These are phyloP conservation scores for Crax fasciolata DNA, from an alignment of 2,797 vertebrate species.

Conservation along the genomic window DNA sequence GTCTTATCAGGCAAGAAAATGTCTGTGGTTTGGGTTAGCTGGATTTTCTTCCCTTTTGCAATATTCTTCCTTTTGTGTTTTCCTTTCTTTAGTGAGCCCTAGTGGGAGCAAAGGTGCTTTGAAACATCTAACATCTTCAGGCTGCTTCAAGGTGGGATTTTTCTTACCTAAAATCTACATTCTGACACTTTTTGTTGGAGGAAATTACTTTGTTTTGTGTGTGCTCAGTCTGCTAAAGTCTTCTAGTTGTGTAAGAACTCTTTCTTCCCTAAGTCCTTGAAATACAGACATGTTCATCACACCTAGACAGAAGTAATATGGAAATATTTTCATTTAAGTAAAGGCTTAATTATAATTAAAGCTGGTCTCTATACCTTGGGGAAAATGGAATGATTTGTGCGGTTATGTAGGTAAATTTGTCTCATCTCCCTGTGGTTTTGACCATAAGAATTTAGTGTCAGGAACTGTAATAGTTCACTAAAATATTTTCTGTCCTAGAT, in stretches of 20 bases:
- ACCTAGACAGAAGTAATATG: background rate
- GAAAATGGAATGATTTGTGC: background rate
- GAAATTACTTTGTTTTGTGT: background rate
- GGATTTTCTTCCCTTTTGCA: conserved; percentile 48
- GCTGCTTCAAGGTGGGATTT: background rate
- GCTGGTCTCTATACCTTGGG: background rate
- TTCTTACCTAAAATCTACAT: background rate
- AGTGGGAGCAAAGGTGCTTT: conserved; percentile 4
- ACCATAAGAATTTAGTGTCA: conserved; percentile 30
- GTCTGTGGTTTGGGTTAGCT: conserved; percentile 36
- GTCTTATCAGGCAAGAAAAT: conserved; percentile 61
- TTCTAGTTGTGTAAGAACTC: background rate
- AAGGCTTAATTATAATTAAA: conserved; percentile 9
- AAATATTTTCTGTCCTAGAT: conserved; percentile 62
- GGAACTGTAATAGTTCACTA: background rate
- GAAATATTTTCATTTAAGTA: conserved; percentile 8
- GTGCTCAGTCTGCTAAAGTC: background rate
- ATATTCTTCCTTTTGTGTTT: conserved; percentile 58
- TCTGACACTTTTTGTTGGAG: background rate
- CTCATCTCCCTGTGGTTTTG: conserved; percentile 51
- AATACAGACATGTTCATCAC: background rate
- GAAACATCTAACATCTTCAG: conserved; percentile 12
- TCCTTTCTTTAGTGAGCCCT: conserved; percentile 2
- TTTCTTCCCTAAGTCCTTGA: background rate
- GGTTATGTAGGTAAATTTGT: conserved; percentile 25